Conservation (phyloP, 2,113 vertebrate genomes). For the Accipiter cooperii region DNA sequence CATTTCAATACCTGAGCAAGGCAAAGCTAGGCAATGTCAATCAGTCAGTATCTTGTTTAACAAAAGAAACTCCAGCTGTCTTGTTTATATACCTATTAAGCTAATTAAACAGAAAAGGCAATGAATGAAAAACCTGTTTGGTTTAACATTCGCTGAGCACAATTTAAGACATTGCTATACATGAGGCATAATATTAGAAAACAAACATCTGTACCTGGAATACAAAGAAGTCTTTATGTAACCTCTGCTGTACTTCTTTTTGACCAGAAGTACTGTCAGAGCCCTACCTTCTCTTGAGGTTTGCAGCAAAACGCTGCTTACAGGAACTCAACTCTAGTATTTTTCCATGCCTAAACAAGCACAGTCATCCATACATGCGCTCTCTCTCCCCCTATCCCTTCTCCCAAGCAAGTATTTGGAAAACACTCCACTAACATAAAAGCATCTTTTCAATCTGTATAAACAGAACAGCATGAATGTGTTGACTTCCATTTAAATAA, state of each 20-base stretch:
- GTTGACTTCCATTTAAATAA: conserved; percentile 2
- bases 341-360: conserved; percentile 43
- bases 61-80: neutral
- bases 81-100: neutral
- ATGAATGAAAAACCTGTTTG: conserved; percentile 44
- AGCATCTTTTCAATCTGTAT: conserved; percentile 35
- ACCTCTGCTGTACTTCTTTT: conserved; percentile 47
- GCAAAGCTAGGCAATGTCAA: neutral
- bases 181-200: conserved; percentile 7
- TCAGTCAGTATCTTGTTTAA: neutral
- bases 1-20: neutral
- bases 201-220: conserved; percentile 58
- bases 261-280: conserved; percentile 21
- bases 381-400: neutral
- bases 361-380: neutral
- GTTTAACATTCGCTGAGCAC: conserved; percentile 25
- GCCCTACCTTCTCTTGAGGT: conserved; percentile 45
- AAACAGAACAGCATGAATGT: neutral
- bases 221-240: conserved; percentile 59
- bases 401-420: neutral
- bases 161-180: neutral
- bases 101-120: neutral
- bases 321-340: conserved; percentile 1
- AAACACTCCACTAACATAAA: conserved; percentile 28
- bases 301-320: neutral